A percentile compares a stretch with the other conserved stretches of the same genome.
phyloP scores from a whole-genome alignment of 2,113 vertebrate genomes.

The Pseudonaja textilis region DNA sequence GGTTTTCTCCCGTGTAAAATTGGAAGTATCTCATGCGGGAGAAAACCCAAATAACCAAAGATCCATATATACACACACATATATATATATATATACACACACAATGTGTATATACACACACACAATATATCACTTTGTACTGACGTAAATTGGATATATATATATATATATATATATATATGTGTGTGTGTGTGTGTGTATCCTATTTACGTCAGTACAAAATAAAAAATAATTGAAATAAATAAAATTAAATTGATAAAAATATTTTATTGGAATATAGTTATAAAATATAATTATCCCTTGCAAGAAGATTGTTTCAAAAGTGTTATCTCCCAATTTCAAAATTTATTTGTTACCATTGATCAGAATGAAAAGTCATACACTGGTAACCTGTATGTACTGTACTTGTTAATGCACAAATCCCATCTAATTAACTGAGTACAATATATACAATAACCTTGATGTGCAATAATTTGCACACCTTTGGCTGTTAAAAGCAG shows the following conservation, averaged over 20 bases:
- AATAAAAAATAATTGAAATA: conserved; percentile 76
- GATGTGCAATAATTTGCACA: conserved; percentile 73
- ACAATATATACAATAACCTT: conserved; percentile 77
- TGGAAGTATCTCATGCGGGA: too few relatives aligned
- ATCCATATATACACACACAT: too few relatives aligned
- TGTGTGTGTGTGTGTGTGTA: background rate
- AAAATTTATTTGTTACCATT: conserved; percentile 74
- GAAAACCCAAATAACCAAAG: too few relatives aligned
- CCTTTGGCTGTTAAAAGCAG: conserved; percentile 73
- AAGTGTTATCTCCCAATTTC: conserved; percentile 59
- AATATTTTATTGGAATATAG: conserved; percentile 82
- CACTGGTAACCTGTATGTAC: conserved; percentile 73
- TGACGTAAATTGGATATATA: too few relatives aligned
- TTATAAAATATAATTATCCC: conserved; percentile 79
- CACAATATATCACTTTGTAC: too few relatives aligned
- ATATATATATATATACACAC: conserved; percentile 71
- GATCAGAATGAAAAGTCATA: conserved; percentile 73
- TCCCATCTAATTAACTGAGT: conserved; percentile 70
- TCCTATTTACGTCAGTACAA: conserved; percentile 78
- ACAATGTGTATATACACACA: too few relatives aligned
- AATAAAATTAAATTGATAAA: conserved; percentile 80
- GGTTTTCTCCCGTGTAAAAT: too few relatives aligned
- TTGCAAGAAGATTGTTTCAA: conserved; percentile 71
- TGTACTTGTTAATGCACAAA: conserved; percentile 73
- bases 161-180: conserved; percentile 28